These are phyloP conservation scores for Urocynchramus pylzowi DNA, from an alignment of 2,113 vertebrate genomes.

Conservation along the genomic window DNA sequence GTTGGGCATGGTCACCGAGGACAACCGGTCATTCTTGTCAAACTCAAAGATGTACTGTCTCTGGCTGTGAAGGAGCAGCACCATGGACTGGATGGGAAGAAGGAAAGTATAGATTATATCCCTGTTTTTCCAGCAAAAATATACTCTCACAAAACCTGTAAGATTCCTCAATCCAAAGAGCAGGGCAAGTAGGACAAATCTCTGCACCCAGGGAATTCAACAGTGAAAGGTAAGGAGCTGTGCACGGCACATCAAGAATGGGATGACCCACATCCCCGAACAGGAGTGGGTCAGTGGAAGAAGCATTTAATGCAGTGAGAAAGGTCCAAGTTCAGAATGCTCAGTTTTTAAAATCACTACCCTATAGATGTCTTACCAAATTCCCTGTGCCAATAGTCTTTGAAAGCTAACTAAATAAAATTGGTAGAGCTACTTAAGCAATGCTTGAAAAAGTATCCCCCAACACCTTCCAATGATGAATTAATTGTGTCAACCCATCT, in stretches of 20 bases:
- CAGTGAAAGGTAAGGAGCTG: neutral
- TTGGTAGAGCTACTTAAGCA: neutral
- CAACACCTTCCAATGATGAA: neutral
- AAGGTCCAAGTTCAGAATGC: neutral
- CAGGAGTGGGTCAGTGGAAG: neutral
- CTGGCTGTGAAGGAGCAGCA: constrained; percentile 95
- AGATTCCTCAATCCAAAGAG: neutral
- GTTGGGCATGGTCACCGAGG: constrained; percentile 96
- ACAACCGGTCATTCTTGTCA: constrained; percentile 92
- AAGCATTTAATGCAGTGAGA: neutral
- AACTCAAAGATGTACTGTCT: constrained; percentile 98
- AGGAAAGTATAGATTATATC: neutral
- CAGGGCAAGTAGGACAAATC: neutral
- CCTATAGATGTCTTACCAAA: neutral
- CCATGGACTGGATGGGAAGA: constrained; percentile 86
- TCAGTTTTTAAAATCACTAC: neutral
- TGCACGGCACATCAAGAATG: rapidly evolving
- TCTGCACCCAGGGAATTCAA: neutral
- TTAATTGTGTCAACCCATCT: neutral
- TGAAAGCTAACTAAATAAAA: neutral
- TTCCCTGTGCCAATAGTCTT: neutral
- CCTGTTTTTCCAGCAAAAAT: neutral
- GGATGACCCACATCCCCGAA: neutral
- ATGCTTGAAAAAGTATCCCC: neutral
- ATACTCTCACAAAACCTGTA: neutral